Conservation (phyloP, 2,113 vertebrate species). For the Orthochromis indermauri region DNA sequence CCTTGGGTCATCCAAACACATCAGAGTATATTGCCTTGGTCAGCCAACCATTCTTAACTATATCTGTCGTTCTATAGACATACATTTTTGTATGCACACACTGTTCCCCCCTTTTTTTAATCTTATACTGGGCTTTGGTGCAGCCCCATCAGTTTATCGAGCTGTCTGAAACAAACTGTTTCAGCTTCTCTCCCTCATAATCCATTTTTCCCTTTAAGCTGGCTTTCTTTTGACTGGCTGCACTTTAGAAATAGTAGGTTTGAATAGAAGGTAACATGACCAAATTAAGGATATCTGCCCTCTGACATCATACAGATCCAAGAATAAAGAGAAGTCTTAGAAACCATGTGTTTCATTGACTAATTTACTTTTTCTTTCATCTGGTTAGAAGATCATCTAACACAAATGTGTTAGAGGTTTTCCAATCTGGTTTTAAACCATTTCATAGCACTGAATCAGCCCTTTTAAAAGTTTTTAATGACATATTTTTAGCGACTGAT, state of each 20-base stretch:
- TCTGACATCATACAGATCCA: background rate
- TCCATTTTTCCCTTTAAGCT: background rate
- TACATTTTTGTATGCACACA: background rate
- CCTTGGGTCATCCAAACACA: slow-evolving; percentile 7
- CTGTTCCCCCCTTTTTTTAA: background rate
- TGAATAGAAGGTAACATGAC: background rate
- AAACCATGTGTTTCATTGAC: background rate
- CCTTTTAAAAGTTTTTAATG: no score
- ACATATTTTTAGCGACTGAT: no score
- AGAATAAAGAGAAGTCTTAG: background rate
- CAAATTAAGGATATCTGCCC: background rate
- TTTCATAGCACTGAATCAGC: no score
- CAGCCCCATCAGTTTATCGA: background rate
- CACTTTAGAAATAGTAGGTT: background rate
- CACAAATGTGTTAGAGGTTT: background rate
- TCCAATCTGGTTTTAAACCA: no score
- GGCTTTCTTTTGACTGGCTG: background rate
- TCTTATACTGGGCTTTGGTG: background rate
- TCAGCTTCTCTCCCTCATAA: background rate
- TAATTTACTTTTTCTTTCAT: background rate
- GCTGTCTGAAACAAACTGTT: background rate
- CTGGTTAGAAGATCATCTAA: background rate
- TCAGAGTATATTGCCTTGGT: background rate
- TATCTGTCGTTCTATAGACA: background rate
- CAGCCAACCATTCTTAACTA: slow-evolving; percentile 17